Base-by-base conservation (phyloP, 2,888 invertebrate species). In the Netelia fuscicornis region DNA sequence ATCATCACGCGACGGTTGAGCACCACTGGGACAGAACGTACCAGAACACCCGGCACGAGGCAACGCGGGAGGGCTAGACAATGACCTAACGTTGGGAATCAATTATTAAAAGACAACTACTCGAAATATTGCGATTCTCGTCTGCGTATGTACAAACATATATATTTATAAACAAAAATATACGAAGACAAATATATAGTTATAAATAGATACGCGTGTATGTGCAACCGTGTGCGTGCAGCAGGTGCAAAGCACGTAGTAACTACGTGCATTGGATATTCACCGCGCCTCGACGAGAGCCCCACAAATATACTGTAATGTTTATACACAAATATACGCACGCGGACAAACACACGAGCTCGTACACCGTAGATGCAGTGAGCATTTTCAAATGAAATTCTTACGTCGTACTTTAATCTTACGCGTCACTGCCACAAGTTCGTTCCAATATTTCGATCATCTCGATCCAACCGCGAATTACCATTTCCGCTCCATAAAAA, bases 81-180 rank as follows among this genome's bases (percentile, higher is more conserved):
- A 74, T 74, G 62, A 74, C 74, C 74, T 48, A 52, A 62, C 62
- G 62, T n/a, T 74, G 74, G 17, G 48, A 30, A 17, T 70, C 25
- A 52, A 70, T 70, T 54, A 70, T 52, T 70, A 70, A 70, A 54
- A 70, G 30, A 52, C 54, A 70, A 23, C 25, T 13, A 70, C 70
- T 11, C 30, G 54, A 30, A 52, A 70, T 52, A n/a, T n/a, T n/a
- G 17, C 37, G 6, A 25, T 70, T n/a, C 54, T 13, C 70, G 23
- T 54, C 23, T 54, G n/a, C 37, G 1, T 37, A 37, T 37, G 37
- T 37, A 30, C 30, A 30, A 30, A 30, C 30, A 30, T 30, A 37
- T 37, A 6, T 37, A 37, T 37, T 6, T 37, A 37, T 37, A 37
- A 6, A 37, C 6, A 37, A 37, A 37, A 37, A 37, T 37, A 37